phyloP scores from a whole-genome alignment of 2,113 vertebrate genomes.

The Sclerurus mexicanus region DNA sequence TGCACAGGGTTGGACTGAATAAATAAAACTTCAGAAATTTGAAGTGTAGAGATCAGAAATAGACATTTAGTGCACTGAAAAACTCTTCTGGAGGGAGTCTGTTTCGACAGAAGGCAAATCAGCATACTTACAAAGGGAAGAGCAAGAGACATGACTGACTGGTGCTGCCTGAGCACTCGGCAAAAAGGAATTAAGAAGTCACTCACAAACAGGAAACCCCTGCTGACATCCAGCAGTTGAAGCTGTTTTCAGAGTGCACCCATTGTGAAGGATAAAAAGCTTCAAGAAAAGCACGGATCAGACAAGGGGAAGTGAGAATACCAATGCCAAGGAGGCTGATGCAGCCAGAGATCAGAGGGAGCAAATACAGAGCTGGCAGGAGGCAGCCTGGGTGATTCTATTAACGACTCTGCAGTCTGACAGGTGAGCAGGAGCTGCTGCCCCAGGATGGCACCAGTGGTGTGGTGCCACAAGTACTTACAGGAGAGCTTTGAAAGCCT shows the following conservation, averaged over 20 bases:
- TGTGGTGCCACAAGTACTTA: not conserved
- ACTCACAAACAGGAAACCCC: conserved; percentile 20
- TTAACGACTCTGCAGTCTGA: not conserved
- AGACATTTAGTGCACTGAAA: not conserved
- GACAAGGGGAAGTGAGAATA: not conserved
- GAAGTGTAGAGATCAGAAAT: not conserved
- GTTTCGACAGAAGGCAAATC: not conserved
- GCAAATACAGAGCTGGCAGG: not conserved
- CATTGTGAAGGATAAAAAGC: conserved; percentile 21
- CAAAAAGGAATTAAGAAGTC: conserved; percentile 2
- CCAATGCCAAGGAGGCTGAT: not conserved
- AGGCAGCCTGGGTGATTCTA: not conserved
- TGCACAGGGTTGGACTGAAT: not conserved
- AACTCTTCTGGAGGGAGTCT: not conserved
- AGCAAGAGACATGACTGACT: not conserved
- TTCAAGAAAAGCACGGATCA: not conserved
- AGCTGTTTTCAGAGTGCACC: conserved; percentile 6
- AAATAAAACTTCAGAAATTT: not conserved
- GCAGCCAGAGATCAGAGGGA: not conserved
- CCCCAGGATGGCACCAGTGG: not conserved
- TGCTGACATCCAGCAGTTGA: not conserved
- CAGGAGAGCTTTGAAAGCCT: not conserved
- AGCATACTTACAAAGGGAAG: not conserved
- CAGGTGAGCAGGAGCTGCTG: not conserved
- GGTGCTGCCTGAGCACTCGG: not conserved